Evolutionary conservation across 2,113 vertebrate species (phyloP).

Genomic region (Glaucidium brasilianum): DNA sequence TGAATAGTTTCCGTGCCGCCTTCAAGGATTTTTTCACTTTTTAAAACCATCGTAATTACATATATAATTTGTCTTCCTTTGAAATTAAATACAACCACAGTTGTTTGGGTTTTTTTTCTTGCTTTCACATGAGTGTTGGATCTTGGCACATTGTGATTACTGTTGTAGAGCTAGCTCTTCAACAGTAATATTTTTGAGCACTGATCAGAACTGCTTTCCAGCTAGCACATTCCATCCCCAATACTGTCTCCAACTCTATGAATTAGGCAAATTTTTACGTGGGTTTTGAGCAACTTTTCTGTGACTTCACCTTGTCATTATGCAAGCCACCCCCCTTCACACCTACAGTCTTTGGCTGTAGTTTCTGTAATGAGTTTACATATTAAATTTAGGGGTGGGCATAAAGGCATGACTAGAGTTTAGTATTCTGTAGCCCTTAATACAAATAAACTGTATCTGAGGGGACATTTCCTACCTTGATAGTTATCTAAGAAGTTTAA

Average conservation of each 20-base stretch:
- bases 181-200: conserved; percentile 30
- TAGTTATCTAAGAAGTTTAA: conserved; percentile 11
- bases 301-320: conserved; percentile 60
- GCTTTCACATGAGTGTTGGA: background rate
- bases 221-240: background rate
- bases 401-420: conserved; percentile 29
- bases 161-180: conserved; percentile 46
- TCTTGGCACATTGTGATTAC: background rate
- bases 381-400: conserved; percentile 16
- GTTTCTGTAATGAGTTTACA: conserved; percentile 35
- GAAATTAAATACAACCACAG: background rate
- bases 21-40: conserved; percentile 32
- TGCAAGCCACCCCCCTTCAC: conserved; percentile 55
- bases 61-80: background rate
- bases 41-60: background rate
- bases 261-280: conserved; percentile 60
- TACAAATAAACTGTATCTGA: conserved; percentile 5
- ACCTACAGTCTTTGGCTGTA: conserved; percentile 41
- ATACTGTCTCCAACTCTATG: conserved; percentile 5
- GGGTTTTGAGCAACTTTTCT: conserved; percentile 57
- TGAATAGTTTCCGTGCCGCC: background rate
- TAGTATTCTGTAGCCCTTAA: conserved; percentile 9
- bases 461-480: background rate
- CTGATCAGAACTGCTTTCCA: conserved; percentile 4
- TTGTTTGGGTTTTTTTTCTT: background rate